Evolutionary conservation across 2,888 invertebrate species (phyloP).

Genomic region (Monochamus alternatus): DNA sequence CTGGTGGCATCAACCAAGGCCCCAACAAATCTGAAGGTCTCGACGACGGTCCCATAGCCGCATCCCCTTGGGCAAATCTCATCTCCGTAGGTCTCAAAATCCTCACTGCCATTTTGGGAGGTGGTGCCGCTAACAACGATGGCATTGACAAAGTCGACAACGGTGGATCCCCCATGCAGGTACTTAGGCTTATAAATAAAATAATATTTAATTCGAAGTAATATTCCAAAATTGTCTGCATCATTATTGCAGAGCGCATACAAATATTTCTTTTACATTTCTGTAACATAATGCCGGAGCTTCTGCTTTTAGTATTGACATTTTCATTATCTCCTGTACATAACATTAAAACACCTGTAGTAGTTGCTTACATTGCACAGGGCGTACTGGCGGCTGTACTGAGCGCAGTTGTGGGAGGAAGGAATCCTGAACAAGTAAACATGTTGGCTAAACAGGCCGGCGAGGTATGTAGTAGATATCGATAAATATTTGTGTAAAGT

Average conservation of each 20-base stretch:
- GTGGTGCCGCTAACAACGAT: constrained; percentile 81
- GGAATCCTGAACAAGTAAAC: constrained; percentile 93
- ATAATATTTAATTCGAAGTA: too few relatives aligned
- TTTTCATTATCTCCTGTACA: constrained; percentile 27
- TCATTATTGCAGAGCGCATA: background rate
- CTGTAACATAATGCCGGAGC: constrained; percentile 19
- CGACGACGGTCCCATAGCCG: constrained; percentile 77
- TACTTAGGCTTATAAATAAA: constrained; percentile 66
- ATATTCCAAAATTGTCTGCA: constrained; percentile 2
- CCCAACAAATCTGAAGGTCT: constrained; percentile 87
- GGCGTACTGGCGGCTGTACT: constrained; percentile 94
- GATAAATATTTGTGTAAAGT: background rate
- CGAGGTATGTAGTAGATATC: constrained; percentile 84
- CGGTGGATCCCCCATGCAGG: constrained; percentile 90
- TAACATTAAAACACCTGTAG: constrained; percentile 54
- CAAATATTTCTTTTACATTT: background rate
- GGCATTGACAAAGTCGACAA: constrained; percentile 94
- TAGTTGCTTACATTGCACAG: constrained; percentile 77
- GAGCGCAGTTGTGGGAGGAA: constrained; percentile 91
- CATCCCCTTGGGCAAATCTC: constrained; percentile 91
- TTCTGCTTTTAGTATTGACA: constrained; percentile 41
- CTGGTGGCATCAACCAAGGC: constrained; percentile 74
- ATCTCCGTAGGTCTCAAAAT: constrained; percentile 90
- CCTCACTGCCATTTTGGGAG: constrained; percentile 87
- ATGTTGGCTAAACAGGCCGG: constrained; percentile 96